Conservation (phyloP, 2,888 invertebrate genomes). For the Scaptomyza tumidula region DNA sequence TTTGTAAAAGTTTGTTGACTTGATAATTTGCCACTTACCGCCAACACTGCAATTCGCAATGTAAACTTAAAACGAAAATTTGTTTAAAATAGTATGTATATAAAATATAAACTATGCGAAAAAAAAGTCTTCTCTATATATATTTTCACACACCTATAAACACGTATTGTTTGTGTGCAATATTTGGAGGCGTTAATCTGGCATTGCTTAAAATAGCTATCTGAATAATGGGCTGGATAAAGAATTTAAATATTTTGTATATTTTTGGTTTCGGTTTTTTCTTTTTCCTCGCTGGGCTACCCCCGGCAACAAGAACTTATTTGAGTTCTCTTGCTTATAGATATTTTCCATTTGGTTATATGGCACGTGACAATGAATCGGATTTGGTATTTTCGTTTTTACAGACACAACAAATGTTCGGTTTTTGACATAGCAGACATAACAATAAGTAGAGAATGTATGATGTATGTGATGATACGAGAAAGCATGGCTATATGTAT, state of each 20-base stretch:
- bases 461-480: constrained; percentile 24
- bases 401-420: constrained; percentile 55
- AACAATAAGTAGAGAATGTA: constrained; percentile 32
- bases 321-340: constrained; percentile 39
- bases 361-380: constrained; percentile 60
- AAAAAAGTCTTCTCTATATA: constrained; percentile 1
- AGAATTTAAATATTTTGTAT: constrained; percentile 45
- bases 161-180: constrained; percentile 20
- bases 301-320: constrained; percentile 74
- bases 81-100: constrained; percentile 20
- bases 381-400: constrained; percentile 36
- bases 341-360: constrained; percentile 9
- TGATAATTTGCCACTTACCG: constrained; percentile 70
- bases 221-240: constrained; percentile 58
- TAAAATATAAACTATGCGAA: constrained; percentile 26
- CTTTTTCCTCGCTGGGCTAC: constrained; percentile 48
- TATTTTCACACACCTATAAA: constrained; percentile 5
- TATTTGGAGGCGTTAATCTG: constrained; percentile 32
- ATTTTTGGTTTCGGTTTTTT: constrained; percentile 4
- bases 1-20: constrained; percentile 23
- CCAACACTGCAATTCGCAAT: constrained; percentile 77
- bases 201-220: constrained; percentile 54
- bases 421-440: constrained; percentile 40
- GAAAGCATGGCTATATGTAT: constrained; percentile 20
- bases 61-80: constrained; percentile 63